phyloP scores from a whole-genome alignment of 2,888 invertebrate genomes.

The Yponomeuta evonymella region DNA sequence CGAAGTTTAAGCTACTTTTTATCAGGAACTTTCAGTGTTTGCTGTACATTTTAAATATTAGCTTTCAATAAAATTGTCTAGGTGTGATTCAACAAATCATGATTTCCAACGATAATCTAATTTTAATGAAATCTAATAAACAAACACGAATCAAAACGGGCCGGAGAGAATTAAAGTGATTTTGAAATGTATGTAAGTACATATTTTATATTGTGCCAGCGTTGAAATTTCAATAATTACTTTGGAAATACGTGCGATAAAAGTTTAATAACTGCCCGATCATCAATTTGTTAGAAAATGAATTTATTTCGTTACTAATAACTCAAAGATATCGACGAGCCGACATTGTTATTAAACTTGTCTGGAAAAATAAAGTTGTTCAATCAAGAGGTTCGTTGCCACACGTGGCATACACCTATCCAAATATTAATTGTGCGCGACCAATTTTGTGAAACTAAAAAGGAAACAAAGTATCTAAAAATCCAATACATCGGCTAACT shows the following conservation, averaged over 20 bases:
- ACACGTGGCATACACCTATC: neutral
- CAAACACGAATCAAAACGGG: neutral
- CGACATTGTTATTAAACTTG: neutral
- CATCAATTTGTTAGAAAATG: conserved; percentile 6
- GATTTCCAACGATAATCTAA: neutral
- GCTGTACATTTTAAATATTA: conserved; percentile 15
- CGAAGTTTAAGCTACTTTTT: conserved; percentile 8
- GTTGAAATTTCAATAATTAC: conserved; percentile 2
- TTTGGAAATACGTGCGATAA: neutral
- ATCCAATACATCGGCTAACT: conserved; percentile 55
- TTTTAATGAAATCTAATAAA: conserved; percentile 11
- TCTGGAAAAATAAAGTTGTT: too few relatives aligned
- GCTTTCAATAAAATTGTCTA: conserved; percentile 10
- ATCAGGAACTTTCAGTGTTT: conserved; percentile 38
- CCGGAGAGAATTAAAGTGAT: neutral
- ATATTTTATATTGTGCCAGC: conserved; percentile 4
- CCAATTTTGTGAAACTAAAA: conserved; percentile 10
- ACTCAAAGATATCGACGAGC: conserved; percentile 1
- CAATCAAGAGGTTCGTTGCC: neutral
- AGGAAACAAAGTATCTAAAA: conserved; percentile 9
- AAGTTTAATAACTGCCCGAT: conserved; percentile 2
- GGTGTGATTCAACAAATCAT: neutral
- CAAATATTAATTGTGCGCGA: conserved; percentile 6
- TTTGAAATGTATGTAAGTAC: neutral
- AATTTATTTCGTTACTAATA: neutral